Conservation (phyloP, 2,113 vertebrate species). For the Sylvietta virens region DNA sequence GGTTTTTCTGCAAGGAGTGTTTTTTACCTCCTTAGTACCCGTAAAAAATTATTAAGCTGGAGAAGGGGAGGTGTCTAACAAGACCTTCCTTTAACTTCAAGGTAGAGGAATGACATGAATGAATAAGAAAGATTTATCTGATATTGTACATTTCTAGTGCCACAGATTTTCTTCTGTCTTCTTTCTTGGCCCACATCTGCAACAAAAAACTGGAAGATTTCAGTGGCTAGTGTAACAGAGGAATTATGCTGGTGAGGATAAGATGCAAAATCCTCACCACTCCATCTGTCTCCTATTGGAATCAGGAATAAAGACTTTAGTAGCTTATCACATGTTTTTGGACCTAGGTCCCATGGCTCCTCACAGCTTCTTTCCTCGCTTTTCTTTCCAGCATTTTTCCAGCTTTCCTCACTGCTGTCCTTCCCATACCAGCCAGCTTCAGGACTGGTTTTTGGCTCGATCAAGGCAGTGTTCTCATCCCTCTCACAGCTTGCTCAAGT, state of each 20-base stretch:
- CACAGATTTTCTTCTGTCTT: not conserved
- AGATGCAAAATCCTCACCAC: not conserved
- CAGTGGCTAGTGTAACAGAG: not conserved
- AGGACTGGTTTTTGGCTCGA: not conserved
- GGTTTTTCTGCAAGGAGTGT: not conserved
- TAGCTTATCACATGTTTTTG: not conserved
- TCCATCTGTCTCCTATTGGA: not conserved
- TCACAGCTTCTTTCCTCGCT: not conserved
- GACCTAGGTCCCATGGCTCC: not conserved
- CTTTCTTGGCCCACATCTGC: not conserved
- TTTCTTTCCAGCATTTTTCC: not conserved
- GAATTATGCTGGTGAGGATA: not conserved
- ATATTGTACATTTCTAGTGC: not conserved
- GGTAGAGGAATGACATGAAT: not conserved
- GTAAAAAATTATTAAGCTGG: not conserved
- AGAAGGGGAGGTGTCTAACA: not conserved
- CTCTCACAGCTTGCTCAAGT: not conserved
- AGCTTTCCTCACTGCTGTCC: too few species aligned
- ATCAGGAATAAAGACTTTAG: not conserved
- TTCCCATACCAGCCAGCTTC: not conserved
- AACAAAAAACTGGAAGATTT: not conserved
- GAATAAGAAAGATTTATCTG: not conserved
- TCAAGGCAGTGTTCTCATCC: not conserved
- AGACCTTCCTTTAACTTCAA: not conserved
- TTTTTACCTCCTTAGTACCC: not conserved